These are phyloP conservation scores for Spodoptera litura DNA, from an alignment of 1,140 invertebrate species.

Conservation along the genomic window DNA sequence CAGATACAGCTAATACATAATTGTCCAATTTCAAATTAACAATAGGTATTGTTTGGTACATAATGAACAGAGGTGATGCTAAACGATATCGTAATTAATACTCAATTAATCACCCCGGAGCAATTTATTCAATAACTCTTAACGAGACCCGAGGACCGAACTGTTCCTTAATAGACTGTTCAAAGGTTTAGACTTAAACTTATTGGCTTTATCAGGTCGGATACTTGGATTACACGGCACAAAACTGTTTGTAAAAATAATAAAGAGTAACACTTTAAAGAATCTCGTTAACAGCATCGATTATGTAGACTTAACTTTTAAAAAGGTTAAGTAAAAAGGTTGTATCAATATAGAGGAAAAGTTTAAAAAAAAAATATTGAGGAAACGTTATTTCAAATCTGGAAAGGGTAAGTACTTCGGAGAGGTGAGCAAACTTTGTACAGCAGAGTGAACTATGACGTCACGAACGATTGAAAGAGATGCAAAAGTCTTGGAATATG, in stretches of 20 bases:
- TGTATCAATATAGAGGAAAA: too few relatives aligned
- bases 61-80: constrained; percentile 69
- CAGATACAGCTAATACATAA: neutral
- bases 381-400: neutral
- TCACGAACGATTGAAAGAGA: too few relatives aligned
- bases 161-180: constrained; percentile 52
- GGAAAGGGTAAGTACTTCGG: too few relatives aligned
- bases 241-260: constrained; percentile 23
- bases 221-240: constrained; percentile 5
- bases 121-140: constrained; percentile 79
- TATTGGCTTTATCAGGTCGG: constrained; percentile 18
- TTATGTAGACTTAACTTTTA: constrained; percentile 8
- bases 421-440: too few relatives aligned
- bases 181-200: constrained; percentile 37
- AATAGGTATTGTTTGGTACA: constrained; percentile 48
- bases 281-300: neutral
- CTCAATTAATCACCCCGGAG: constrained; percentile 74
- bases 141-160: constrained; percentile 59
- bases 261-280: neutral
- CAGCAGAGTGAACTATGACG: too few relatives aligned
- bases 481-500: too few relatives aligned
- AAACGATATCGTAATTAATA: constrained; percentile 81
- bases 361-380: neutral
- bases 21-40: constrained; percentile 39
- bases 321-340: neutral